These are phyloP conservation scores for Harpagus bidentatus DNA, from an alignment of 2,113 vertebrate species.

Conservation along the genomic window DNA sequence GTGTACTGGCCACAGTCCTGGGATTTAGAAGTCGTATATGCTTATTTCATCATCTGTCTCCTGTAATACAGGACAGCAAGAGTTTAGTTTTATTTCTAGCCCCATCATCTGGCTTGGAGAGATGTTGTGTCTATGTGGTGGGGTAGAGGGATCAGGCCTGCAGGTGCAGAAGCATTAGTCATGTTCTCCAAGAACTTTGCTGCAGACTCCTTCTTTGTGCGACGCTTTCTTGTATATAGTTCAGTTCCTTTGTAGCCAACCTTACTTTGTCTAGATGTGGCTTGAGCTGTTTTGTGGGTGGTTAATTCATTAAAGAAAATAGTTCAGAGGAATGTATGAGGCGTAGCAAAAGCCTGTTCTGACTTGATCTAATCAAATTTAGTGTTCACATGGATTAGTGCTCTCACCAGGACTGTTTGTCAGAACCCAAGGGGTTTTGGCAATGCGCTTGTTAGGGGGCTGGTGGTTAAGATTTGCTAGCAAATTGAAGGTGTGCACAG, in stretches of 20 bases:
- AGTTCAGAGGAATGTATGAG: not conserved
- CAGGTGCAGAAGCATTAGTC: not conserved
- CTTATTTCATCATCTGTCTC: fast-evolving
- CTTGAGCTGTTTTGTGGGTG: not conserved
- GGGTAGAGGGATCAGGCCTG: not conserved
- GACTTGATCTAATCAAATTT: not conserved
- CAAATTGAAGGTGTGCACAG: not conserved
- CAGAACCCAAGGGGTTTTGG: not conserved
- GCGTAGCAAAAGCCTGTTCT: not conserved
- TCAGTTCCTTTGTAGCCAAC: not conserved
- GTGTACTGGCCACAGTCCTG: not conserved
- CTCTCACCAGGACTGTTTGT: not conserved
- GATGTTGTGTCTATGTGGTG: fast-evolving
- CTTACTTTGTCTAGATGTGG: not conserved
- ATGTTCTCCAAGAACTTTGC: not conserved
- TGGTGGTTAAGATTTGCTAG: not conserved
- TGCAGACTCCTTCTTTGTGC: too few relatives aligned
- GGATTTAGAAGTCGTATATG: not conserved
- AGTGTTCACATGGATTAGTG: fast-evolving
- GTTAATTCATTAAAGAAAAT: not conserved
- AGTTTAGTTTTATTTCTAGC: not conserved
- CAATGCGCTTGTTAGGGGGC: not conserved
- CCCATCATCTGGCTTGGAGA: not conserved
- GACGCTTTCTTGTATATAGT: not conserved
- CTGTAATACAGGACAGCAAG: not conserved